Evolutionary conservation across 2,888 invertebrate genomes (phyloP).

Genomic region (Mesorhabditis spiculigera): DNA sequence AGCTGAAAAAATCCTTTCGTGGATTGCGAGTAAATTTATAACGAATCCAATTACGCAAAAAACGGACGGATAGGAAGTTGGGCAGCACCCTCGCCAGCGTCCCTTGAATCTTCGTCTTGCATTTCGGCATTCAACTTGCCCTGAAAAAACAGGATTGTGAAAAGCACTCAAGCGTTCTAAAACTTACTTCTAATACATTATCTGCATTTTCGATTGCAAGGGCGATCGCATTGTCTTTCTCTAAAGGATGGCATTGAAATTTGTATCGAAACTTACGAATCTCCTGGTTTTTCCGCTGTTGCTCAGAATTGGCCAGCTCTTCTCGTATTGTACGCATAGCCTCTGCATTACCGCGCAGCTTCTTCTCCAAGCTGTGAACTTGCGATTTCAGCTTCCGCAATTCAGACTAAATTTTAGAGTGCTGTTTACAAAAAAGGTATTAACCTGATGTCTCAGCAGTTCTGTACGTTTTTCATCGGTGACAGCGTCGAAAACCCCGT

Average conservation of each 20-base stretch:
- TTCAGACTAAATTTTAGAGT: no score
- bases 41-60: not conserved
- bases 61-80: no score
- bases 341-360: not conserved
- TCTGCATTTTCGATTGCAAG: not conserved
- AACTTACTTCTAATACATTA: not conserved
- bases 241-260: not conserved
- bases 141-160: no score
- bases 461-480: not conserved
- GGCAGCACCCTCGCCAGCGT: no score
- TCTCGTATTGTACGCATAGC: not conserved
- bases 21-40: not conserved
- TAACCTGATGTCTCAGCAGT: not conserved
- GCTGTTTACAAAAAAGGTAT: not conserved
- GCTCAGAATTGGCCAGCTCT: not conserved
- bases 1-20: not conserved
- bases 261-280: not conserved
- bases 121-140: no score
- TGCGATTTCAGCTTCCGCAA: no score
- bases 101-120: no score
- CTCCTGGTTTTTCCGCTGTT: not conserved
- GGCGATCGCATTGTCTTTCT: not conserved
- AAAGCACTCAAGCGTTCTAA: not conserved
- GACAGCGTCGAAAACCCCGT: not conserved
- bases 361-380: not conserved